phyloP scores from a whole-genome alignment of 2,797 vertebrate genomes.

The Cirrhinus molitorella region DNA sequence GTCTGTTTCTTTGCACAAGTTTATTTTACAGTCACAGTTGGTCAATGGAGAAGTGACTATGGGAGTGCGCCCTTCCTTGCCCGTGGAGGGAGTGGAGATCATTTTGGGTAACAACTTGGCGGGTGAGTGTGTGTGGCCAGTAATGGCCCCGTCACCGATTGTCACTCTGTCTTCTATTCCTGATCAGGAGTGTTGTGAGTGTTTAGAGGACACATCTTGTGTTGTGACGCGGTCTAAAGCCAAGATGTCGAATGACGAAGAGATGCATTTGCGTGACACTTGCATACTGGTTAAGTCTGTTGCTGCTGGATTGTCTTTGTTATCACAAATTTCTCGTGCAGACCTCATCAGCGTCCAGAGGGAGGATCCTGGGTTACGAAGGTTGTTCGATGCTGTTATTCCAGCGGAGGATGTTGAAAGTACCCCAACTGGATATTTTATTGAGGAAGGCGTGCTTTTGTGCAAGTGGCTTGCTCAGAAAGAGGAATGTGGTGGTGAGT shows the following conservation, averaged over 20 bases:
- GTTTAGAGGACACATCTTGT: neutral
- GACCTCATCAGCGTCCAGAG: neutral
- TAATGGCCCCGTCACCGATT: neutral
- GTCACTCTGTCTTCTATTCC: neutral
- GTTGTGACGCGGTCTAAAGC: neutral
- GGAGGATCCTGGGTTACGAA: neutral
- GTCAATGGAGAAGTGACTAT: neutral
- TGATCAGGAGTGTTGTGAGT: neutral
- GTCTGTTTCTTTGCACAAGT: neutral
- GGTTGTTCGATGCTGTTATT: neutral
- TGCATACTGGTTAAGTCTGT: neutral
- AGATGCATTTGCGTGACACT: neutral
- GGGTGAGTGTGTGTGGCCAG: neutral
- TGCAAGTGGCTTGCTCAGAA: neutral
- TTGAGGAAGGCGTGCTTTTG: neutral
- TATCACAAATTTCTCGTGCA: neutral
- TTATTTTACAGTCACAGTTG: neutral
- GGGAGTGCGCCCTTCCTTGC: neutral
- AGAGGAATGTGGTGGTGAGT: neutral
- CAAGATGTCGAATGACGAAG: neutral
- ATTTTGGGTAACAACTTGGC: neutral
- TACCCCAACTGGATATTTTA: neutral
- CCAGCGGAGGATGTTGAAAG: neutral
- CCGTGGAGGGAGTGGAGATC: neutral
- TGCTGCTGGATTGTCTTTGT: neutral